phyloP scores from a whole-genome alignment of 2,888 invertebrate species.

The Dicranocentrus wangi region DNA sequence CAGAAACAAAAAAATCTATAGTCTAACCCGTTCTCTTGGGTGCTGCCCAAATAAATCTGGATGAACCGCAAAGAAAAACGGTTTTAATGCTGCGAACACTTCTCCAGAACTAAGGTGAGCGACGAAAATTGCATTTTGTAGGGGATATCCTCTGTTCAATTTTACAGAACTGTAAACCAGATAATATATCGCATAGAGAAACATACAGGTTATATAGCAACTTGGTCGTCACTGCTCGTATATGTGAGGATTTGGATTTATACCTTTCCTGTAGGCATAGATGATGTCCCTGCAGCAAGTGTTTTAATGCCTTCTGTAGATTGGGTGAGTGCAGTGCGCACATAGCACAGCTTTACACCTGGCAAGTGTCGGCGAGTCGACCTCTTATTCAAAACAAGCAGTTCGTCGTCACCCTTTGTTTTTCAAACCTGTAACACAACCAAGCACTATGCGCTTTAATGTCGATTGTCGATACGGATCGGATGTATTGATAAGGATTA shows the following conservation, averaged over 20 bases:
- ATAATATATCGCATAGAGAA: neutral
- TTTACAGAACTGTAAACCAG: neutral
- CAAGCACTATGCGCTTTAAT: no score
- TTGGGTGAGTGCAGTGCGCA: constrained; percentile 26
- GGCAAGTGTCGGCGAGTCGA: no score
- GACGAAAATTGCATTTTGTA: no score
- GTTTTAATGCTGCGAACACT: constrained; percentile 90
- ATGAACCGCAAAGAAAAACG: constrained; percentile 96
- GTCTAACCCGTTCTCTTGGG: constrained; percentile 88
- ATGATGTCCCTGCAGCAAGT: constrained; percentile 33
- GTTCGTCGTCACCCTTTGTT: no score
- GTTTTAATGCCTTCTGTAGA: constrained; percentile 25
- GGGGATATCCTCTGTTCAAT: neutral
- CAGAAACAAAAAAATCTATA: constrained; percentile 15
- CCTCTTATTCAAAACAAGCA: no score
- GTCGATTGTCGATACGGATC: no score
- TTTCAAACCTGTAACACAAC: neutral
- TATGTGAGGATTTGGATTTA: neutral
- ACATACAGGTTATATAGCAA: neutral
- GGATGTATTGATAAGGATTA: neutral
- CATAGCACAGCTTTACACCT: constrained; percentile 23
- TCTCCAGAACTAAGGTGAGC: constrained; percentile 82
- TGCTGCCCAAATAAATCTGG: constrained; percentile 95
- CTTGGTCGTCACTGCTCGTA: neutral
- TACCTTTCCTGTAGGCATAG: constrained; percentile 43